These are phyloP conservation scores for Sylvilagus floridanus DNA, from an alignment of 2,797 vertebrate genomes.

Conservation along the genomic window DNA sequence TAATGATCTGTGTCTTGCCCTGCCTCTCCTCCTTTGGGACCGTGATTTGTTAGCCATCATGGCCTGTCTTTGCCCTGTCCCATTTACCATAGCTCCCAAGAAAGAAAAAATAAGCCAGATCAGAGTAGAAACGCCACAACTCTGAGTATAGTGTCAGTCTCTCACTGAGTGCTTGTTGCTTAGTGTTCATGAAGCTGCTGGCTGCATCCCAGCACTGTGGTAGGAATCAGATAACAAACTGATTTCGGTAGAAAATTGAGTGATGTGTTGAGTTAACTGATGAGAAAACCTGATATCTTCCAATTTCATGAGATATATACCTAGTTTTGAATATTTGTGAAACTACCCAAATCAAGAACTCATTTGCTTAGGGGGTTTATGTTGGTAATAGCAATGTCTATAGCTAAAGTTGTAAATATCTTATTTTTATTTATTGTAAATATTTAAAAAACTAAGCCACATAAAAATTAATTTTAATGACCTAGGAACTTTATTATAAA, in stretches of 20 bases:
- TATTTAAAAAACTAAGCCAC: conserved; percentile 45
- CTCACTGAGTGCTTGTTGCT: background rate
- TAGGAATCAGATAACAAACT: background rate
- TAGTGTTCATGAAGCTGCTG: background rate
- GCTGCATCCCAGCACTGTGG: background rate
- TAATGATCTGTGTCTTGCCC: background rate
- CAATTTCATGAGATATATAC: conserved; percentile 37
- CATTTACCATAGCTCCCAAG: conserved; percentile 18
- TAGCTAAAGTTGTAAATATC: conserved; percentile 65
- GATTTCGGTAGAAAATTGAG: background rate
- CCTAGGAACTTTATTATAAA: conserved; percentile 45
- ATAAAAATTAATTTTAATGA: conserved; percentile 39
- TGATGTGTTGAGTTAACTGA: conserved; percentile 18
- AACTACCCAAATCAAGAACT: conserved; percentile 58
- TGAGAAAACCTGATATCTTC: conserved; percentile 23
- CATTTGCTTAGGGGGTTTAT: conserved; percentile 47
- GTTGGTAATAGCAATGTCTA: conserved; percentile 50
- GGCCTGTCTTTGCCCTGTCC: background rate
- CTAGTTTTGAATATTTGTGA: background rate
- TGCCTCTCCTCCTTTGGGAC: background rate
- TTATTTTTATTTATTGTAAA: background rate
- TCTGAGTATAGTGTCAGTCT: background rate
- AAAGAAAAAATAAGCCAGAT: conserved; percentile 4
- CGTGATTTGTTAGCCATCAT: background rate
- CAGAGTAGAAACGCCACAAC: conserved; percentile 1